Percentiles rank a stretch among this genome's conserved stretches.
Conservation (phyloP, 92 coral and sea anemone genomes). For the Zoanthus sociatus region DNA sequence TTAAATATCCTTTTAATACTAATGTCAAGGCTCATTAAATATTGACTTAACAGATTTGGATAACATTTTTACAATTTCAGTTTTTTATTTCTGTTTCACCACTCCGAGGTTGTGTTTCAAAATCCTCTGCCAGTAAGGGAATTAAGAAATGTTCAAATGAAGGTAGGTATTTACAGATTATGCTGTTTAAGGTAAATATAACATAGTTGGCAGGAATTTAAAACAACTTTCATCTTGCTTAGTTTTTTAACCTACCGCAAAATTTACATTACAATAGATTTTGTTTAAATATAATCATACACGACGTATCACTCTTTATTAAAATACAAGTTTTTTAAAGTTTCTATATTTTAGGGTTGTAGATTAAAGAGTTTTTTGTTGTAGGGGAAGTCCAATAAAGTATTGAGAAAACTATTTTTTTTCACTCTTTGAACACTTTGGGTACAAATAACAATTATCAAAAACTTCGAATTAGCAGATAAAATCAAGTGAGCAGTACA, state of each 20-base stretch:
- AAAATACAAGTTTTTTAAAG: background rate
- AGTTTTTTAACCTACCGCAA: background rate
- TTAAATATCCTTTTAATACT: background rate
- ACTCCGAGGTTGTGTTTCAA: background rate
- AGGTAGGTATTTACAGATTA: background rate
- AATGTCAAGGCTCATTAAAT: background rate
- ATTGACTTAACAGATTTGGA: slow-evolving; percentile 2
- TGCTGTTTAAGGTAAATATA: background rate
- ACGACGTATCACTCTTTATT: slow-evolving; percentile 19
- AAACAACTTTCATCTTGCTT: background rate
- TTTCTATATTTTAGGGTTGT: background rate
- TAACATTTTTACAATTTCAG: background rate
- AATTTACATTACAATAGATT: slow-evolving; percentile 43
- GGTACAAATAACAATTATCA: background rate
- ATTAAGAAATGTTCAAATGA: background rate
- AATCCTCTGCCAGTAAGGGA: background rate
- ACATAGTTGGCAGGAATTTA: background rate
- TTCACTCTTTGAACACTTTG: background rate
- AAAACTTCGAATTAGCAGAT: background rate
- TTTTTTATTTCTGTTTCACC: background rate
- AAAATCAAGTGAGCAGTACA: slow-evolving; percentile 19
- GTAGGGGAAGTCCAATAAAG: background rate
- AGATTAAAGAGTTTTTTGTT: background rate
- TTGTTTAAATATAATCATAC: slow-evolving; percentile 20
- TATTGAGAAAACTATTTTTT: background rate